Conservation (phyloP, 2,888 invertebrate species). For the Apodemia duryi region DNA sequence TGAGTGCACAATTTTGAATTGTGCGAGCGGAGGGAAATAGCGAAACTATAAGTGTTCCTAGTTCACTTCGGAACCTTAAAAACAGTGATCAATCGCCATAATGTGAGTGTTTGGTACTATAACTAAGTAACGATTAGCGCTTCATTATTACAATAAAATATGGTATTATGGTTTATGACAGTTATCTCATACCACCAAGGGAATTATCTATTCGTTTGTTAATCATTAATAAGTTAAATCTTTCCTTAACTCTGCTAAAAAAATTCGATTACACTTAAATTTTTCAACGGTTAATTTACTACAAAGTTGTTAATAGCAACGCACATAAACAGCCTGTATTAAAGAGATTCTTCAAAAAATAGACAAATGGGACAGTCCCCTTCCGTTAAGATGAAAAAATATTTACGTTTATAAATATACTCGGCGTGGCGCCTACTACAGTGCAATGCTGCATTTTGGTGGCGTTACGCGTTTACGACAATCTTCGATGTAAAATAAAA, state of each 20-base stretch:
- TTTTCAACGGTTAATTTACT: background rate
- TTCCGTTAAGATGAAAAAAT: constrained; percentile 9
- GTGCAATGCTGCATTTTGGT: constrained; percentile 11
- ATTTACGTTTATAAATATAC: constrained; percentile 7
- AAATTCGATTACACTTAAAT: background rate
- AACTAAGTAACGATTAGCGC: no score
- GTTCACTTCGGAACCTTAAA: no score
- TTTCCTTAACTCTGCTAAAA: background rate
- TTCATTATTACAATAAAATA: no score
- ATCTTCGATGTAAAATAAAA: background rate
- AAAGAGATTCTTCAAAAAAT: constrained; percentile 3
- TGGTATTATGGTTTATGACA: no score
- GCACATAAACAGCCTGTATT: background rate
- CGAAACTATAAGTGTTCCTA: no score
- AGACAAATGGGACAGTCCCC: constrained; percentile 6
- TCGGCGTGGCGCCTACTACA: constrained; percentile 1
- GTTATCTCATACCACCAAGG: no score
- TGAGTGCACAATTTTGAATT: no score
- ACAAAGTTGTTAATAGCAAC: constrained; percentile 3
- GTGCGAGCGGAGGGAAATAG: no score
- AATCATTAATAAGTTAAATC: no score
- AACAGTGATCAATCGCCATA: no score
- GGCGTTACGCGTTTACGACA: background rate
- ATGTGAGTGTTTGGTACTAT: no score
- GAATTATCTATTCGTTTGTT: no score